These are phyloP conservation scores for Allobates femoralis DNA, from an alignment of 2,797 vertebrate genomes.

Conservation along the genomic window DNA sequence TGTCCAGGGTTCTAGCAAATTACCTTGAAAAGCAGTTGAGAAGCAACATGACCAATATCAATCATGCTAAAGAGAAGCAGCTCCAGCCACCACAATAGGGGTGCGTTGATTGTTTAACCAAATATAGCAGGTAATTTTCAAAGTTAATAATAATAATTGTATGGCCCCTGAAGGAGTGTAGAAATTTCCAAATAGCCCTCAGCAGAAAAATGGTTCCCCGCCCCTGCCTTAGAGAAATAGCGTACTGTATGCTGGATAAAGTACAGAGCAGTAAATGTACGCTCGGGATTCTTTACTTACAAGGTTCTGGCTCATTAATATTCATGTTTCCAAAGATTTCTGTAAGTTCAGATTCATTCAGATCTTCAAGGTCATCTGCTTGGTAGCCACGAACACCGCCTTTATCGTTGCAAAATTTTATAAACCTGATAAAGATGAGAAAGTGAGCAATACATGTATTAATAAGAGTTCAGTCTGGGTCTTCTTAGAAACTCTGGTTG, in stretches of 20 bases:
- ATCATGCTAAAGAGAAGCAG: no score
- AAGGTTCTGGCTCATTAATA: slow-evolving; percentile 54
- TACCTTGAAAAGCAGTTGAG: no score
- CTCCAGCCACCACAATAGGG: no score
- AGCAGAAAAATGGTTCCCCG: no score
- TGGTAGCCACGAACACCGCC: slow-evolving; percentile 70
- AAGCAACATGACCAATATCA: no score
- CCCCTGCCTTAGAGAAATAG: no score
- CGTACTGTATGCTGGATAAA: neutral
- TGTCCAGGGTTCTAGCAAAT: no score
- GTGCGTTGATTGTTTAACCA: no score
- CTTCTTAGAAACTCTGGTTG: neutral
- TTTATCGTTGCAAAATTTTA: slow-evolving; percentile 73
- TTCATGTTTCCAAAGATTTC: neutral
- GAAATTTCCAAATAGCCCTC: no score
- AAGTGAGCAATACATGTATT: neutral
- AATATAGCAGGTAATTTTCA: no score
- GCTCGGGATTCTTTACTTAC: slow-evolving; percentile 58
- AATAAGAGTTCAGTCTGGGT: neutral
- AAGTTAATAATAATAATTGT: no score
- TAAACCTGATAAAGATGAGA: slow-evolving; percentile 71
- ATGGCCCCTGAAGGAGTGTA: no score
- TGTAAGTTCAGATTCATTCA: accelerated
- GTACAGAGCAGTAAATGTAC: neutral
- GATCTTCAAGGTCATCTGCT: slow-evolving; percentile 20